A percentile compares a stretch with the other conserved stretches of the same genome.
Evolutionary conservation across 2,797 vertebrate genomes (phyloP).

Genomic region (Clarias platycephalus): DNA sequence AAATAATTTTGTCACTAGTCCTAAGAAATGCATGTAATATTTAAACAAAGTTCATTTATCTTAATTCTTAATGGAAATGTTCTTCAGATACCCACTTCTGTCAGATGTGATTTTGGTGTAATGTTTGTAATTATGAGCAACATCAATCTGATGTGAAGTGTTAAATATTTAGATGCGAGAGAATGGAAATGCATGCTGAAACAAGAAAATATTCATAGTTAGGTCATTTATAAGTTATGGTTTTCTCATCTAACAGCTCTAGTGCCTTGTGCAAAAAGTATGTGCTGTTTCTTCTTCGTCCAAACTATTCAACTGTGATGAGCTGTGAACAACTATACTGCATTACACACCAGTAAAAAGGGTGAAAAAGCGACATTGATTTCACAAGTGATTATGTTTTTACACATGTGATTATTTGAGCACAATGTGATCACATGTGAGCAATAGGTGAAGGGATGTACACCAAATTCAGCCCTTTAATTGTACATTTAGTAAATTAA

Average conservation of each 20-base stretch:
- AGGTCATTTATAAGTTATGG: conserved; percentile 94
- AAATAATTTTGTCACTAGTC: conserved; percentile 95
- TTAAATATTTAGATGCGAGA: conserved; percentile 97
- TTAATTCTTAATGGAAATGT: conserved; percentile 82
- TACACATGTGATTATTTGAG: not conserved
- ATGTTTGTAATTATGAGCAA: conserved; percentile 96
- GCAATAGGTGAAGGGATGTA: not conserved
- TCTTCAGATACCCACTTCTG: conserved; percentile 81
- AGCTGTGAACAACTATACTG: not conserved
- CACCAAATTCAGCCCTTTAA: not conserved
- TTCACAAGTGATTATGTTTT: not conserved
- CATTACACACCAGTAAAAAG: not conserved
- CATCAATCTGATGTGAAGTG: conserved; percentile 93
- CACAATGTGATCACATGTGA: not conserved
- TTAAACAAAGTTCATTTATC: conserved; percentile 73
- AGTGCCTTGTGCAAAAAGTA: conserved; percentile 38
- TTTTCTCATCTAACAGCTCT: conserved; percentile 74
- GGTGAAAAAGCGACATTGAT: not conserved
- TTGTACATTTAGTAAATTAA: not conserved
- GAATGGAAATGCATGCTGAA: conserved; percentile 91
- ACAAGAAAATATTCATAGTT: conserved; percentile 89
- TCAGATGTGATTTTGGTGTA: conserved; percentile 95
- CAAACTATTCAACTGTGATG: not conserved
- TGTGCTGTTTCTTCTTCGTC: conserved; percentile 44
- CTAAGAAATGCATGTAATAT: conserved; percentile 87